Conservation (phyloP, 1,140 invertebrate species). For the Pristionchus pacificus region DNA sequence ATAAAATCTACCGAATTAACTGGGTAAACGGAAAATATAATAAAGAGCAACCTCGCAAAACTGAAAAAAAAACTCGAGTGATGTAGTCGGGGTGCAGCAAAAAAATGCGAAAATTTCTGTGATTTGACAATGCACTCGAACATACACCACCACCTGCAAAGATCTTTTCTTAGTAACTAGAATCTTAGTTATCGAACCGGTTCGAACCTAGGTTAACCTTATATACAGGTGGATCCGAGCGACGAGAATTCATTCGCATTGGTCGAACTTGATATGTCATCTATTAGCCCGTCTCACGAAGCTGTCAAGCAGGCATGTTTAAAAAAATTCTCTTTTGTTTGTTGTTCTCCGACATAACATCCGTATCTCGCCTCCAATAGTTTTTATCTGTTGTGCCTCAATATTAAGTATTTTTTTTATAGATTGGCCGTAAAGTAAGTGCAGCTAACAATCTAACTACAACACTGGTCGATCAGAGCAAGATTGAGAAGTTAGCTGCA, state of each 20-base stretch:
- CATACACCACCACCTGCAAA: too few species aligned
- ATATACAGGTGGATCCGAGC: constrained; percentile 1
- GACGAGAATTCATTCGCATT: constrained; percentile 9
- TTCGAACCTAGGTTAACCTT: too few species aligned
- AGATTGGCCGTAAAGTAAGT: constrained; percentile 17
- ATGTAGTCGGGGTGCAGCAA: too few species aligned
- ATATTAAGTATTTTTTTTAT: constrained; percentile 9
- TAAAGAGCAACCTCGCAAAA: too few species aligned
- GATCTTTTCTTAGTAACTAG: neutral
- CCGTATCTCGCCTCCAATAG: neutral
- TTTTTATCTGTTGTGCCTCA: neutral
- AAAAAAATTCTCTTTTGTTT: neutral
- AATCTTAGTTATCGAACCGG: neutral
- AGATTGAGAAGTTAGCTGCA: neutral
- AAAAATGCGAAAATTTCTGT: too few species aligned
- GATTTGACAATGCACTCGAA: too few species aligned
- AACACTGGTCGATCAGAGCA: constrained; percentile 6
- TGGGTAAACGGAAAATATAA: too few species aligned
- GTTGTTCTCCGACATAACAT: too few species aligned
- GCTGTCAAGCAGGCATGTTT: constrained; percentile 21
- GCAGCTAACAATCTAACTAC: constrained; percentile 11
- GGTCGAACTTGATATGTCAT: constrained; percentile 1
- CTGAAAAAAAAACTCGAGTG: too few species aligned
- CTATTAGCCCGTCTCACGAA: constrained; percentile 23
- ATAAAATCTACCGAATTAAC: too few species aligned